These are phyloP conservation scores for Acanthurus leucopareius DNA, from an alignment of 2,797 vertebrate species.

Conservation along the genomic window DNA sequence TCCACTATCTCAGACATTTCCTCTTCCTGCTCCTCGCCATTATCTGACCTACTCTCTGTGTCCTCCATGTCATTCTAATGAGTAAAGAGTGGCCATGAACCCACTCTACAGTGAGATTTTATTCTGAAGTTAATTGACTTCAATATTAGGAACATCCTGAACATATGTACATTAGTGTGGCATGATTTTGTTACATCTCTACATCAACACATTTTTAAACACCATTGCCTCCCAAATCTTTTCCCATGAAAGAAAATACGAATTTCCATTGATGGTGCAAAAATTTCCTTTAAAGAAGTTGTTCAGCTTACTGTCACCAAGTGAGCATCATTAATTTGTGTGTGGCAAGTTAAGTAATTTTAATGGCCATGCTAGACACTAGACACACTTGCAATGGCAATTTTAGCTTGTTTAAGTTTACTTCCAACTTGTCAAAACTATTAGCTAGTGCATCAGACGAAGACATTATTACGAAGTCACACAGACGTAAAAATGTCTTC, in stretches of 20 bases:
- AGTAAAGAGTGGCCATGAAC: not conserved
- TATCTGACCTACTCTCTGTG: not conserved
- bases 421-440: too few species aligned
- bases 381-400: too few species aligned
- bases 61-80: constrained; percentile 3
- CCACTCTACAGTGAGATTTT: not conserved
- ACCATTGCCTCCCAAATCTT: too few species aligned
- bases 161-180: not conserved
- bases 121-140: not conserved
- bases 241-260: not conserved
- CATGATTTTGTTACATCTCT: not conserved
- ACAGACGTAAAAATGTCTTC: too few species aligned
- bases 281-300: not conserved
- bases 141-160: not conserved
- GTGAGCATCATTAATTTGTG: too few species aligned
- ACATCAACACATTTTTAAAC: too few species aligned
- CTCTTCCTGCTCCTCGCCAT: not conserved
- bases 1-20: constrained; percentile 34
- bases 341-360: too few species aligned
- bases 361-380: too few species aligned
- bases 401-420: too few species aligned
- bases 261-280: not conserved
- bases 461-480: too few species aligned
- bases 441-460: too few species aligned
- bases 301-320: not conserved